These are phyloP conservation scores for Oryzaephilus surinamensis DNA, from an alignment of 1,140 invertebrate genomes.

Conservation along the genomic window DNA sequence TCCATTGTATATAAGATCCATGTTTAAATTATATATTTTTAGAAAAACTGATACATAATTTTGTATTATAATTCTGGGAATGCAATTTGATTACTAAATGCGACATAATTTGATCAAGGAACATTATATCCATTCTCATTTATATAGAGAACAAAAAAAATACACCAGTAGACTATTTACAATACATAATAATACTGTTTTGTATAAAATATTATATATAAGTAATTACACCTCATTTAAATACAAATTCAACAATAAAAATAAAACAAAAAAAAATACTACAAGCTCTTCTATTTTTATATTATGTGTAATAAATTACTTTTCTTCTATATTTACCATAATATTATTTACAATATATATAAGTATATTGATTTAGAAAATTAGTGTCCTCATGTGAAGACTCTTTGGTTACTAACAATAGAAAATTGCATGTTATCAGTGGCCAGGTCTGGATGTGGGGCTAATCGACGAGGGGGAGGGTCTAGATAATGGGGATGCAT, in stretches of 20 bases:
- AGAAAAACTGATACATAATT: too few relatives aligned
- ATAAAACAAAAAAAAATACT: too few relatives aligned
- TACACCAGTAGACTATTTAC: conserved; percentile 10
- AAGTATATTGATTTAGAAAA: too few relatives aligned
- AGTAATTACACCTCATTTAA: conserved; percentile 12
- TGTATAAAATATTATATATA: conserved; percentile 14
- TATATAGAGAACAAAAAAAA: conserved; percentile 5
- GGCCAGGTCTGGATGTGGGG: conserved; percentile 22
- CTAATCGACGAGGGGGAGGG: conserved; percentile 21
- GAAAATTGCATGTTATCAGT: conserved; percentile 22
- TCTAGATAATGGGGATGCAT: conserved; percentile 21
- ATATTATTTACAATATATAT: conserved; percentile 8
- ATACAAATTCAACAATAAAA: too few relatives aligned
- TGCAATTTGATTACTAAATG: too few relatives aligned
- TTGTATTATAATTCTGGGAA: too few relatives aligned
- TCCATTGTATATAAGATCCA: too few relatives aligned
- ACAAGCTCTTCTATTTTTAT: too few relatives aligned
- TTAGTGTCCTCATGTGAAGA: conserved; percentile 19
- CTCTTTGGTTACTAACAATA: conserved; percentile 26
- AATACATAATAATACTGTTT: conserved; percentile 9
- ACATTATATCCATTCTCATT: conserved; percentile 7
- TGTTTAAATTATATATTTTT: too few relatives aligned
- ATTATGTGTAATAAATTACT: too few relatives aligned
- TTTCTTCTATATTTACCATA: conserved; percentile 14
- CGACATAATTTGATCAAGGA: too few relatives aligned